Base-by-base conservation (phyloP, 2,797 vertebrate species). In the Arctocebus calabarensis region DNA sequence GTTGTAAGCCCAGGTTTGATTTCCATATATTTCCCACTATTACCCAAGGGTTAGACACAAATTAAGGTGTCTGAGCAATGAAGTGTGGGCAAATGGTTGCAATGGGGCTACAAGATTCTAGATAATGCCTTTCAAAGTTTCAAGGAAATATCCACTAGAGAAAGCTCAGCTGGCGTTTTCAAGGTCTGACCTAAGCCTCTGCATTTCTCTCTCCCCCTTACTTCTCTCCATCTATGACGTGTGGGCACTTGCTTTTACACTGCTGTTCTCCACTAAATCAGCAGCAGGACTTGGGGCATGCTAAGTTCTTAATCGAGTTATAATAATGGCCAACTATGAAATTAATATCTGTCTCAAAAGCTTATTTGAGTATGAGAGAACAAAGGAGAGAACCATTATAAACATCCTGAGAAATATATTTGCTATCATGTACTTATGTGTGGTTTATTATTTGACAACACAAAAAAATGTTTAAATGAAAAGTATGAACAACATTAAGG, bases 331-430 rank as follows among this genome's bases (percentile, higher is more conserved):
- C 23, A 93, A 55, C 11, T 84, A 48, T 89, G 22, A 93, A 64
- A 74, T 82, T 59, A 91, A 84, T 19, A 66, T n/a, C 1, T n/a
- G 25, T 13, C 55, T 59, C 77, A 40, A 91, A 52, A 62, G 2
- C 5, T 86, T 84, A 27, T 34, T 48, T 37, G 1, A 68, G 11
- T 19, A 6, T 43, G 37, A 73, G 7, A 84, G 43, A 59, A 23
- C 14, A 96, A 84, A 95, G 40, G 17, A 62, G 5, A 87, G 4
- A 83, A 34, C 1, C 40, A 48, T 88, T 23, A 55, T 29, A 14
- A 88, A 92, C 68, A 81, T 70, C 16, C 57, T 91, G 27, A 78
- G 74, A 91, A 93, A 71, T 12, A 22, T n/a, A 59, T 77, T 43
- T 43, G 2, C 52, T 73, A 88, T 10, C 34, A 90, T 84, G 22